Base-by-base conservation (phyloP, 2,113 vertebrate species). In the Pangasianodon hypophthalmus region DNA sequence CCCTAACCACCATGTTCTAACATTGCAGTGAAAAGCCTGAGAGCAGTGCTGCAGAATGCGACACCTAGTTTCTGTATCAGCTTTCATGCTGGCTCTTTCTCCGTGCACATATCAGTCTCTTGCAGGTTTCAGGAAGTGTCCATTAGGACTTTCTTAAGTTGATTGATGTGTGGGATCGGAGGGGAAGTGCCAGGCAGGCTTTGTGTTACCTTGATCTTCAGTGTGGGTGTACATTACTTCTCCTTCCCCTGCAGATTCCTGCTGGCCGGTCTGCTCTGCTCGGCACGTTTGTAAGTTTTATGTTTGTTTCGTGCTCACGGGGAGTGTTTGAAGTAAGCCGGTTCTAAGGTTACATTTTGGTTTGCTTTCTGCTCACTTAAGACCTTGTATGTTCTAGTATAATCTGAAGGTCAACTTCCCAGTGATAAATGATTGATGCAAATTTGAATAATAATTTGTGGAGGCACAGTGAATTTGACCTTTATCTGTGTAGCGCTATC, bases 131-230 rank as follows among this genome's bases (percentile, higher is more conserved):
- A 85, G 88, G 92, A 89, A 89, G 89, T 88, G 83, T 90, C 88
- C 84, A 88, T 92, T 91, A 89, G 80, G 92, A 85, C 79, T 77
- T 88, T 90, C 54, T 90, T 64, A 86, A 88, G 75, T 75, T 89
- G 91, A 92, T 91, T 90, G 88, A 91, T 91, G 88, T 84, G 73
- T 69, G 6, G 58, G 90, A 89, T 91, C 69, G 85, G 75, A 88
- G 62, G 79, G 89, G 90, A 88, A 88, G 88, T 90, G 89, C 69
- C 58, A 52, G 80, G 85, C 71, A 48, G 90, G 60, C 85, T 88
- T 90, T 81, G 85, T 86, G 83, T 89, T 87, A 81, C 87, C 89
- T 91, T 91, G 84, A 90, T 91, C 88, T 92, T 81, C 52, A 84
- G 80, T 10, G 32, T 19, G 9, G 85, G 90, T 90, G 87, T 90